Conservation (phyloP, 1,140 invertebrate species). For the Forficula auricularia region DNA sequence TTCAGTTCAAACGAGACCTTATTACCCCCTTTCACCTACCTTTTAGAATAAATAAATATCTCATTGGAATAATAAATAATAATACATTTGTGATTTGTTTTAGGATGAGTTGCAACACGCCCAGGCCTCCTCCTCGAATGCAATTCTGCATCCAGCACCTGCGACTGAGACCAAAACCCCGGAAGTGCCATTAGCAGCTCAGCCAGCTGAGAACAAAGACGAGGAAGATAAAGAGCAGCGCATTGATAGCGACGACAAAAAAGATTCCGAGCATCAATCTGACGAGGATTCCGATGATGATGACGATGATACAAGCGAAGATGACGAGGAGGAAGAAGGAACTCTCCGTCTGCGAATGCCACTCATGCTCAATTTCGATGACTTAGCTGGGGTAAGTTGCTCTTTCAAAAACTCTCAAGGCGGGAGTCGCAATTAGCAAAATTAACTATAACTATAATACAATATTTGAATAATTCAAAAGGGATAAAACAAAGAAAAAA, state of each 20-base stretch:
- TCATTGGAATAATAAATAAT: no score
- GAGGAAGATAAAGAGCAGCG: constrained; percentile 21
- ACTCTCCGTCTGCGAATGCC: constrained; percentile 56
- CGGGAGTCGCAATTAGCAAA: no score
- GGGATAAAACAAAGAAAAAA: no score
- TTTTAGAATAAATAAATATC: no score
- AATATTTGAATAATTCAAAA: no score
- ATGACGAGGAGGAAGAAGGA: constrained; percentile 34
- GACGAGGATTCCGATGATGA: constrained; percentile 22
- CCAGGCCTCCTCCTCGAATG: no score
- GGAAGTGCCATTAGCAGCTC: constrained; percentile 12
- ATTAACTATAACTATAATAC: no score
- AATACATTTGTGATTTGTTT: no score
- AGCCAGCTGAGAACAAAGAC: constrained; percentile 20
- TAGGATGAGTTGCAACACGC: no score
- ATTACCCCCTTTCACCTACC: no score
- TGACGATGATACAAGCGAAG: constrained; percentile 32
- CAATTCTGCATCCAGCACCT: no score
- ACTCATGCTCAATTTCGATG: constrained; percentile 59
- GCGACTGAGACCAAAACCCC: neutral
- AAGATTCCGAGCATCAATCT: neutral
- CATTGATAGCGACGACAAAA: constrained; percentile 21
- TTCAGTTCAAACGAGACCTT: no score
- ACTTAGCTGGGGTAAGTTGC: constrained; percentile 47
- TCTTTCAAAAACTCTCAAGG: constrained; percentile 3